A percentile compares a stretch with the other conserved stretches of the same genome.
These are phyloP conservation scores for Trialeurodes vaporariorum DNA, from an alignment of 1,140 invertebrate species.

Conservation along the genomic window DNA sequence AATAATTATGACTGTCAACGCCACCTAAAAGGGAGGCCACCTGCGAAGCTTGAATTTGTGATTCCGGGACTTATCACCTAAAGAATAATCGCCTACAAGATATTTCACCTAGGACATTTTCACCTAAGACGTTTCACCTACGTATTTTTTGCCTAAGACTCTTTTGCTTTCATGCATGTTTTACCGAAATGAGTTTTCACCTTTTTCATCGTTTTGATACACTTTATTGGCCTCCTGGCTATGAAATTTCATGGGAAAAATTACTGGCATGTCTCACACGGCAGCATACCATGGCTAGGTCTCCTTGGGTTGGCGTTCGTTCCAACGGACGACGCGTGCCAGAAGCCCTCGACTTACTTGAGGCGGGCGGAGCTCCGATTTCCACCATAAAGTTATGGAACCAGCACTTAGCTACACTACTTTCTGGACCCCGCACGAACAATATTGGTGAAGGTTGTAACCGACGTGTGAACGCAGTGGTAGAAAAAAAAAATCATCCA, in stretches of 20 bases:
- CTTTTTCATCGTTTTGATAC: too few species aligned
- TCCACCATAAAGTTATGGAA: too few species aligned
- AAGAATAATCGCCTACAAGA: neutral
- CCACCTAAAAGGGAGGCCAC: too few species aligned
- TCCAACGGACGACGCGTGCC: neutral
- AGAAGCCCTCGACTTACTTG: neutral
- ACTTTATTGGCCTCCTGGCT: too few species aligned
- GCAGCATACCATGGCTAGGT: too few species aligned
- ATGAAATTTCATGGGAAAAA: too few species aligned
- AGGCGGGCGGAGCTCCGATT: too few species aligned
- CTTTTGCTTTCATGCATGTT: neutral
- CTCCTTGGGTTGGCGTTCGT: neutral
- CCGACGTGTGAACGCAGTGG: neutral
- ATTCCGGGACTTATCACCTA: neutral
- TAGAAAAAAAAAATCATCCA: neutral
- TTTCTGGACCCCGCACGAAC: neutral
- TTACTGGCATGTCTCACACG: too few species aligned
- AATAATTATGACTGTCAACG: too few species aligned
- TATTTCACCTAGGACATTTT: neutral
- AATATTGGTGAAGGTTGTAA: neutral
- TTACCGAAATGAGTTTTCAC: neutral
- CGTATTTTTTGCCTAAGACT: neutral
- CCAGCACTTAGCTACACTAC: neutral
- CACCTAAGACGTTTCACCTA: neutral
- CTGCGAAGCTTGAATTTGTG: too few species aligned